These are phyloP conservation scores for Ceyx margarethae DNA, from an alignment of 2,113 vertebrate species.

Conservation along the genomic window DNA sequence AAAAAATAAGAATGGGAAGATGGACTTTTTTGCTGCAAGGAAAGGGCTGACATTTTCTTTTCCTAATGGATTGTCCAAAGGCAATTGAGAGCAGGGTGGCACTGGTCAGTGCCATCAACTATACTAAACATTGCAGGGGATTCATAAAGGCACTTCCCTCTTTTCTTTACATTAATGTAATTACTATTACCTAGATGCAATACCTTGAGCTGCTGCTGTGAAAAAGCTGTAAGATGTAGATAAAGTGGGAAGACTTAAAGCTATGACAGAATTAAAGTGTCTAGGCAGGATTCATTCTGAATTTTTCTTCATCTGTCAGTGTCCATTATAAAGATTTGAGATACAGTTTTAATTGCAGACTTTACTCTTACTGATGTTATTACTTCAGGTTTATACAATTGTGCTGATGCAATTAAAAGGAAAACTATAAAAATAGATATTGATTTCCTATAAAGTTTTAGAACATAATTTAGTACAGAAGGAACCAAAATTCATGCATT, in stretches of 20 bases:
- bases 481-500: background rate
- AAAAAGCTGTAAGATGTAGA: background rate
- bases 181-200: background rate
- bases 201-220: background rate
- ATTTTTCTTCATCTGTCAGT: background rate
- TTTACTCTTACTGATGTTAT: background rate
- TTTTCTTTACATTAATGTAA: background rate
- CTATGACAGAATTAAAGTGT: background rate
- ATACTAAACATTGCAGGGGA: accelerated
- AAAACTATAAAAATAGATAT: constrained; percentile 37
- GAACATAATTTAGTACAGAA: background rate
- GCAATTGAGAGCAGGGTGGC: background rate
- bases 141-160: background rate
- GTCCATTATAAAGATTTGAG: background rate
- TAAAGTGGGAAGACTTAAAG: background rate
- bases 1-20: background rate
- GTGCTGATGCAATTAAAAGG: constrained; percentile 31
- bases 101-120: background rate
- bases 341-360: background rate
- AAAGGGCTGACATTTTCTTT: background rate
- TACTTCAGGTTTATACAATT: background rate
- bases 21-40: background rate
- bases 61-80: background rate
- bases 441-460: constrained; percentile 52
- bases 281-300: background rate